Conservation (phyloP, 1,140 invertebrate species). For the Agrilus planipennis region DNA sequence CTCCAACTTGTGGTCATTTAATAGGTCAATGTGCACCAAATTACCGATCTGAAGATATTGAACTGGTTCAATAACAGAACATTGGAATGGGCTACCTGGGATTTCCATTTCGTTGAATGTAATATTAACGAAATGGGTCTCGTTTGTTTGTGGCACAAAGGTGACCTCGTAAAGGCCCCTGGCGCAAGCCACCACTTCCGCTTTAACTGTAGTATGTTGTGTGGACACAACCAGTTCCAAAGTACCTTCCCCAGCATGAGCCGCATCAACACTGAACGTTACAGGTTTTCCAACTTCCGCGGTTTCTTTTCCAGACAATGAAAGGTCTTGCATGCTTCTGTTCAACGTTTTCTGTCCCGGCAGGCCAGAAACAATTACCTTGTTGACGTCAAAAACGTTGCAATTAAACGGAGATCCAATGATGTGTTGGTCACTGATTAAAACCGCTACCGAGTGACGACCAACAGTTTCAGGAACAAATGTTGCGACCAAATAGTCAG, state of each 20-base stretch:
- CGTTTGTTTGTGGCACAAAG: slow-evolving; percentile 82
- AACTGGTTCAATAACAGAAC: slow-evolving; percentile 39
- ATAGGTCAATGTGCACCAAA: slow-evolving; percentile 41
- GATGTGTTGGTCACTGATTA: slow-evolving; percentile 70
- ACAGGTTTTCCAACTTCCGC: slow-evolving; percentile 70
- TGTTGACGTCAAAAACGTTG: slow-evolving; percentile 83
- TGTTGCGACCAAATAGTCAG: slow-evolving; percentile 56
- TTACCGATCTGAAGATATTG: slow-evolving; percentile 38
- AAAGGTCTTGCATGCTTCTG: slow-evolving; percentile 39
- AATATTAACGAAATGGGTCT: slow-evolving; percentile 89
- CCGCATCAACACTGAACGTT: slow-evolving; percentile 89
- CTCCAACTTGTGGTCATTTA: slow-evolving; percentile 29
- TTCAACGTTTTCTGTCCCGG: slow-evolving; percentile 37
- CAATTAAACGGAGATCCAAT: slow-evolving; percentile 86
- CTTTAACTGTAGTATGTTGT: slow-evolving; percentile 74
- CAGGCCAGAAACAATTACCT: slow-evolving; percentile 66
- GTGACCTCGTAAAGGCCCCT: slow-evolving; percentile 92
- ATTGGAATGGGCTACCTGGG: slow-evolving; percentile 81
- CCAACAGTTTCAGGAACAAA: slow-evolving; percentile 79
- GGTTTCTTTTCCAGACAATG: slow-evolving; percentile 40
- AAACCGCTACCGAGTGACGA: slow-evolving; percentile 68
- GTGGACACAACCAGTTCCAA: slow-evolving; percentile 90
- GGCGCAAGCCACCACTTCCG: slow-evolving; percentile 71
- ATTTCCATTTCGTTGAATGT: slow-evolving; percentile 93
- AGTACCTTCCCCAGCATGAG: slow-evolving; percentile 90